phyloP scores from a whole-genome alignment of 2,888 invertebrate genomes.

The Leptinotarsa haldemani region DNA sequence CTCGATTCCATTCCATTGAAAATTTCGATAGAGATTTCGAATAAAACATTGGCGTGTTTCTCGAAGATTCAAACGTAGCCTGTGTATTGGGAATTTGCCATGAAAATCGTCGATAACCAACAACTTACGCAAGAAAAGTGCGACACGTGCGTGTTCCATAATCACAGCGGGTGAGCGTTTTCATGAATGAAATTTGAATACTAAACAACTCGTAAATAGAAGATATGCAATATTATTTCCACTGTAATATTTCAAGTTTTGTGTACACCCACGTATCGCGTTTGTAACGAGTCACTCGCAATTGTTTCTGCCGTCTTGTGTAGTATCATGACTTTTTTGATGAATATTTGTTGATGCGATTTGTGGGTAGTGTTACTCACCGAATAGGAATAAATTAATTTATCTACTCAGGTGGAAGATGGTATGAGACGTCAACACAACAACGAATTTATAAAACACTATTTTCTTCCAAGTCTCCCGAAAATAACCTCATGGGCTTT shows the following conservation, averaged over 20 bases:
- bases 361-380: neutral
- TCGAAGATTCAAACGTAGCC: too few species aligned
- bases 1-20: too few species aligned
- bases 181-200: constrained; percentile 47
- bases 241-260: constrained; percentile 11
- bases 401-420: too few species aligned
- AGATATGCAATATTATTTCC: constrained; percentile 8
- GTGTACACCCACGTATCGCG: constrained; percentile 15
- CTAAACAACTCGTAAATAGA: constrained; percentile 28
- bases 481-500: too few species aligned
- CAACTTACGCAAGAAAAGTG: neutral
- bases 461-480: too few species aligned
- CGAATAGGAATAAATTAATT: neutral
- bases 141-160: constrained; percentile 38
- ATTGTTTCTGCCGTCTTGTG: neutral
- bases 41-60: too few species aligned
- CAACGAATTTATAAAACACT: too few species aligned
- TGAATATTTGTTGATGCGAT: neutral
- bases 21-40: too few species aligned
- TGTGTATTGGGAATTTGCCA: neutral
- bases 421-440: too few species aligned
- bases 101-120: neutral
- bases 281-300: neutral
- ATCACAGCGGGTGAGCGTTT: constrained; percentile 44
- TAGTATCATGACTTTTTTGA: neutral